Percentiles rank a stretch among this genome's conserved stretches.
Evolutionary conservation across 2,797 vertebrate genomes (phyloP).

Genomic region (Pseudotriccus pelzelni): DNA sequence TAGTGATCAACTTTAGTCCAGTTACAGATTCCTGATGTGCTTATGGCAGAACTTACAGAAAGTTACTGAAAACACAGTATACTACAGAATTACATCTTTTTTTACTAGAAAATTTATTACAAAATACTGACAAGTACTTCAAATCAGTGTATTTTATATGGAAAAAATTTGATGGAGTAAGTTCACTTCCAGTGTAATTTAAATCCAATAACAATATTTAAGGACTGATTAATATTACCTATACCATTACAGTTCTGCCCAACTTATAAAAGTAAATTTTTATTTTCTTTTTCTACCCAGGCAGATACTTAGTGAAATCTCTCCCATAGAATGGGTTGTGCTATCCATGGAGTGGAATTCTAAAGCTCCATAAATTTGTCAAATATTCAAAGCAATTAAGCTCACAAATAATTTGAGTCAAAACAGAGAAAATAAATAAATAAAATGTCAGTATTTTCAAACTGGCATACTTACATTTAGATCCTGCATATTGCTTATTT

Average conservation of each 20-base stretch:
- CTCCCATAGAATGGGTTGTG: not conserved
- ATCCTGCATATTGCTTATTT: not conserved
- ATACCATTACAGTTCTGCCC: not conserved
- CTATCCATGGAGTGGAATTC: not conserved
- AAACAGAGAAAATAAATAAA: not conserved
- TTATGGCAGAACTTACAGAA: not conserved
- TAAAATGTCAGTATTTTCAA: not conserved
- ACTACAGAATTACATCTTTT: not conserved
- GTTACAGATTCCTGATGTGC: accelerated
- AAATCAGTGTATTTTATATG: not conserved
- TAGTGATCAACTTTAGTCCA: not conserved
- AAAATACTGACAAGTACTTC: not conserved
- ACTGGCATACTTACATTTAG: not conserved
- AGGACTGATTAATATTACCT: not conserved
- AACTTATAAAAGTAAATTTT: not conserved
- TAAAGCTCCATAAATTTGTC: not conserved
- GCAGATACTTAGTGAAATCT: not conserved
- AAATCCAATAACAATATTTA: not conserved
- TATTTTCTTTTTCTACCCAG: not conserved
- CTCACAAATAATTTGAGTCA: not conserved
- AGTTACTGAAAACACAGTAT: not conserved
- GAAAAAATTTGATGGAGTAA: not conserved
- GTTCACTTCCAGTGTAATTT: not conserved
- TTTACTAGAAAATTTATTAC: not conserved
- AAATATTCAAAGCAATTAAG: not conserved